Conservation (phyloP, 2,797 vertebrate genomes). For the Crax fasciolata region DNA sequence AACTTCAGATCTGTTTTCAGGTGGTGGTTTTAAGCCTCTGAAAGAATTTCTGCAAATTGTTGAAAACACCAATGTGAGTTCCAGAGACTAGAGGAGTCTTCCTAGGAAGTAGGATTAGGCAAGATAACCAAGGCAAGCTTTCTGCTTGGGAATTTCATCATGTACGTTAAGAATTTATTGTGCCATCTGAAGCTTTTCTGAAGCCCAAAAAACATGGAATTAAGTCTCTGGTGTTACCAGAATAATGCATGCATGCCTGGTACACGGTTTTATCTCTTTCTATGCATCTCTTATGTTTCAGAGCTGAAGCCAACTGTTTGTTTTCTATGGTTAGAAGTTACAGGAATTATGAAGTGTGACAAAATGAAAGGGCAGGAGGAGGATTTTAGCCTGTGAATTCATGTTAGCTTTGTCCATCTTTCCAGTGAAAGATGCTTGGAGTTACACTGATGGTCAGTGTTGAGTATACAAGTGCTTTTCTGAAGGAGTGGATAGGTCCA, state of each 20-base stretch:
- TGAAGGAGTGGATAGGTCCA: background rate
- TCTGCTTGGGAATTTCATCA: background rate
- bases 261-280: background rate
- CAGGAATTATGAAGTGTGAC: background rate
- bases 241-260: background rate
- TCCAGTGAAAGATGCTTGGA: background rate
- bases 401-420: background rate
- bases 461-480: background rate
- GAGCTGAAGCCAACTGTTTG: background rate
- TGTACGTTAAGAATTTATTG: background rate
- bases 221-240: background rate
- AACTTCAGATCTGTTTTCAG: background rate
- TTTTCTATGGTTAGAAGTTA: background rate
- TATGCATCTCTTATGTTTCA: background rate
- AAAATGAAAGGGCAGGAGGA: background rate
- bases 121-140: background rate
- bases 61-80: background rate
- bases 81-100: background rate
- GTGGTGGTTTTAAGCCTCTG: background rate
- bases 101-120: too few relatives aligned
- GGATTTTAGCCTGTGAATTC: background rate
- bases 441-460: background rate
- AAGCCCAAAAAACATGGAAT: background rate
- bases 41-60: background rate
- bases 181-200: background rate